Percentiles rank a stretch among this genome's conserved stretches.
Conservation (phyloP, 2,888 invertebrate genomes). For the Nudaria mundana region DNA sequence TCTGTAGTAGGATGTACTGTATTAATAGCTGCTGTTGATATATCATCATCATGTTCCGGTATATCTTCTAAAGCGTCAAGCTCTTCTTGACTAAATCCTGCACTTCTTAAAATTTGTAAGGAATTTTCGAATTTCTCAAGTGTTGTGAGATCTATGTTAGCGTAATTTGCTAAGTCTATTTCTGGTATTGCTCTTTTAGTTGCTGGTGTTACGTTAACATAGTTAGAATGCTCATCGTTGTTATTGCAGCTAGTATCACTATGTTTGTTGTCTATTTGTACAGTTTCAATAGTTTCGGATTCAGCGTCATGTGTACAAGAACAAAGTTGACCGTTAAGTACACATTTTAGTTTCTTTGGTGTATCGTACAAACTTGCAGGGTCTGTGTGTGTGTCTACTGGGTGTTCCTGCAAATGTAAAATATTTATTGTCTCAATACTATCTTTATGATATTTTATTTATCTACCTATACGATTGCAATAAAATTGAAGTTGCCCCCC, state of each 20-base stretch:
- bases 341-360: constrained; percentile 87
- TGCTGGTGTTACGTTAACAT: constrained; percentile 73
- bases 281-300: constrained; percentile 67
- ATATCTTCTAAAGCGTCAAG: constrained; percentile 73
- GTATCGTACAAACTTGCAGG: constrained; percentile 85
- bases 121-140: constrained; percentile 90
- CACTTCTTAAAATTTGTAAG: constrained; percentile 83
- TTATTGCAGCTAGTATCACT: constrained; percentile 55
- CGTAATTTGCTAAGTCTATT: constrained; percentile 82
- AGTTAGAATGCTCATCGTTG: constrained; percentile 66
- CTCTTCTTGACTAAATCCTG: constrained; percentile 81
- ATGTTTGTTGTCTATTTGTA: constrained; percentile 65
- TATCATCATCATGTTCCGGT: constrained; percentile 69
- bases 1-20: constrained; percentile 61
- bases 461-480: no score
- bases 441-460: no score
- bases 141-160: constrained; percentile 89
- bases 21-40: constrained; percentile 65
- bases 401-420: constrained; percentile 64
- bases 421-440: background rate
- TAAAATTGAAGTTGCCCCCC: no score
- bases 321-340: constrained; percentile 81
- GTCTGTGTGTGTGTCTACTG: constrained; percentile 53
- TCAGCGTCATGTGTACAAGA: constrained; percentile 70
- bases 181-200: constrained; percentile 48